Evolutionary conservation across 2,888 invertebrate genomes (phyloP).

Genomic region (Myathropa florea): DNA sequence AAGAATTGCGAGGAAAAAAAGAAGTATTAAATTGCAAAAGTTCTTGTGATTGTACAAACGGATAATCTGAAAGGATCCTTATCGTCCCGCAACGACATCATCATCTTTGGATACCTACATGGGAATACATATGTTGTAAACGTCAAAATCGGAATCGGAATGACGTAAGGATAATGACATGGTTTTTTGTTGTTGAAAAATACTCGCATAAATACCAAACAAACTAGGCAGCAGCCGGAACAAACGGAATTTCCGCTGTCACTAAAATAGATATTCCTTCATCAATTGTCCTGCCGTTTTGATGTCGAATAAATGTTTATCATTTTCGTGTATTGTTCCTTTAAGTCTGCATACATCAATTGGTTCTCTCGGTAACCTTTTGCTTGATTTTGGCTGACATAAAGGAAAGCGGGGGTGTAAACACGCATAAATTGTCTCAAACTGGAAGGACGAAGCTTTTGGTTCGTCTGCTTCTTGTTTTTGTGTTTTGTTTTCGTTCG

Average conservation of each 20-base stretch:
- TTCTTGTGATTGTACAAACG: constrained; percentile 48
- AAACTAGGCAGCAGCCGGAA: not conserved
- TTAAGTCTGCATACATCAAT: constrained; percentile 3
- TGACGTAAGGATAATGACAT: constrained; percentile 62
- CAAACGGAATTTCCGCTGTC: not conserved
- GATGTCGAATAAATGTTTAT: constrained; percentile 21
- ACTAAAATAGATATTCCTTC: not conserved
- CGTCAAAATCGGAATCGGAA: constrained; percentile 58
- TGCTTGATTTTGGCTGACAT: constrained; percentile 13
- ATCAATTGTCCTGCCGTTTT: not conserved
- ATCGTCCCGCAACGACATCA: constrained; percentile 5
- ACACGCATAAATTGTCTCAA: constrained; percentile 53
- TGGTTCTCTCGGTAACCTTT: constrained; percentile 10
- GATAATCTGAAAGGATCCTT: constrained; percentile 40
- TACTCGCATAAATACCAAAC: constrained; percentile 11
- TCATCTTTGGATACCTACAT: constrained; percentile 53
- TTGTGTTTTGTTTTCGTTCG: constrained; percentile 55
- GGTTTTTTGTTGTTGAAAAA: constrained; percentile 19
- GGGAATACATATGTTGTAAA: constrained; percentile 59
- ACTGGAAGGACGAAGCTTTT: constrained; percentile 61
- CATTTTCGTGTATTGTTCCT: constrained; percentile 26
- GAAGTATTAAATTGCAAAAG: constrained; percentile 14
- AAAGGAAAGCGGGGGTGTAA: constrained; percentile 43
- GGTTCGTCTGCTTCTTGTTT: constrained; percentile 44
- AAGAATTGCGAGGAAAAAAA: not conserved